phyloP scores from a whole-genome alignment of 2,113 vertebrate species.

The Galeopterus variegatus region DNA sequence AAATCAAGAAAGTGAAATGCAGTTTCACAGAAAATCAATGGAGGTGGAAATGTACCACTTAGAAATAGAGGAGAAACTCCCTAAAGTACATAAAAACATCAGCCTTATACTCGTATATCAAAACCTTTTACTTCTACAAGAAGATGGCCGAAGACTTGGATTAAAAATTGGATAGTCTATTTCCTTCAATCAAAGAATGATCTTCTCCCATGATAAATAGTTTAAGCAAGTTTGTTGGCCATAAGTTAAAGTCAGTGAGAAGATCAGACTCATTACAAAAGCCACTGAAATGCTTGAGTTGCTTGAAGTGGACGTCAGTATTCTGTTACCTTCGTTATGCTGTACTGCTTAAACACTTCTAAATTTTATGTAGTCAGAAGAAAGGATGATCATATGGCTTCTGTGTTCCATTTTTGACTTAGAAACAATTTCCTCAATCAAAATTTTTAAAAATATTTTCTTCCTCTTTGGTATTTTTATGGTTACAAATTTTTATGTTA shows the following conservation, averaged over 20 bases:
- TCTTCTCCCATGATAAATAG: not conserved
- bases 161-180: not conserved
- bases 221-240: not conserved
- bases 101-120: not conserved
- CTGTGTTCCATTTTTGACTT: not conserved
- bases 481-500: not conserved
- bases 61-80: not conserved
- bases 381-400: not conserved
- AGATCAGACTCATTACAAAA: too few relatives aligned
- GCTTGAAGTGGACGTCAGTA: too few relatives aligned
- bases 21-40: not conserved
- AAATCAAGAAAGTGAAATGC: not conserved
- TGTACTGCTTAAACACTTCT: not conserved
- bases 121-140: not conserved
- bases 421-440: not conserved
- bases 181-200: not conserved
- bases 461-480: not conserved
- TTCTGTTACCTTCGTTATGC: not conserved
- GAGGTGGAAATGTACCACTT: not conserved
- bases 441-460: not conserved
- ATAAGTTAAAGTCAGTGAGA: too few relatives aligned
- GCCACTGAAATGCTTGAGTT: too few relatives aligned
- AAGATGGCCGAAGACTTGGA: not conserved
- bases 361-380: not conserved
- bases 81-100: not conserved